Conservation (phyloP, 2,888 invertebrate genomes). For the Desoria tigrina region DNA sequence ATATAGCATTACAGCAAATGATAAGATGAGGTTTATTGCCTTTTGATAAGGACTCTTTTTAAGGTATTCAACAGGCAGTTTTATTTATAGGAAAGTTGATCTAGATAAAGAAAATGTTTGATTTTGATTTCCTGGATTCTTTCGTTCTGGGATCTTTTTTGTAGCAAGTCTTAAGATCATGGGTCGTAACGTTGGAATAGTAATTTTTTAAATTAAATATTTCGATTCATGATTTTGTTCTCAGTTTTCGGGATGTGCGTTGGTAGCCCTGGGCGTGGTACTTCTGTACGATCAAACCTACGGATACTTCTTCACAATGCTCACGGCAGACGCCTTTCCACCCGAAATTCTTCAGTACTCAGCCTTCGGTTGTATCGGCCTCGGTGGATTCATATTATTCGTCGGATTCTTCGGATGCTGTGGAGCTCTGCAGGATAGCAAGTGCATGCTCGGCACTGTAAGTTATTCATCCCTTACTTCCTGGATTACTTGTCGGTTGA, state of each 20-base stretch:
- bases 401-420: constrained; percentile 65
- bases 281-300: constrained; percentile 62
- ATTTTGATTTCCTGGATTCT: no score
- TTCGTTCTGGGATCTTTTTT: no score
- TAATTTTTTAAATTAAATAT: no score
- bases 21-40: no score
- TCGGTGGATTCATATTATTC: constrained; percentile 60
- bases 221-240: no score
- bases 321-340: constrained; percentile 58
- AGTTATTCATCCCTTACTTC: constrained; percentile 43
- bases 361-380: constrained; percentile 61
- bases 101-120: no score
- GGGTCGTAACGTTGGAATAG: no score
- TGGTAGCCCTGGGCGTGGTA: constrained; percentile 62
- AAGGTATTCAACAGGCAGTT: no score
- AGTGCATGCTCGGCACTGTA: constrained; percentile 59
- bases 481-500: background rate
- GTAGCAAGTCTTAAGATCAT: no score
- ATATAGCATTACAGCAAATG: no score
- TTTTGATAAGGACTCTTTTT: no score
- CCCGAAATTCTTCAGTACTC: constrained; percentile 59
- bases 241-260: constrained; percentile 62
- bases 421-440: constrained; percentile 62
- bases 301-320: constrained; percentile 60
- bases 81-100: no score